These are phyloP conservation scores for Frankliniella fusca DNA, from an alignment of 2,888 invertebrate genomes.

Conservation along the genomic window DNA sequence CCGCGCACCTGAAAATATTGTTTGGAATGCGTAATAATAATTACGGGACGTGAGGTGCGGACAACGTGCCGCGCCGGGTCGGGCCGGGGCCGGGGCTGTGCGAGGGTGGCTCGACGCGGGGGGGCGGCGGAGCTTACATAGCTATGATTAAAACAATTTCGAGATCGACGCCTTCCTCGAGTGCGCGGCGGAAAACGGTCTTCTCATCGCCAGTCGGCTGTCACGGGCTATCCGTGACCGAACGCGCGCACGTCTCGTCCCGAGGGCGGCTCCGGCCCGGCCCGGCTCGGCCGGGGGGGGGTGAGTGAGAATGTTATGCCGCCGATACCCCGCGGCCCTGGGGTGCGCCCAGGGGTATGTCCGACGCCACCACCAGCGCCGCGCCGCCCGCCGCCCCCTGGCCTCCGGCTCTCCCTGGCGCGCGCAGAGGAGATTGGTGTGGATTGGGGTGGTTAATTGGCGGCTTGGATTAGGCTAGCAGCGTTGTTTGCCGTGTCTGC, in stretches of 20 bases:
- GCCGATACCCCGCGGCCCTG: background rate
- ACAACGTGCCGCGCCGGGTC: background rate
- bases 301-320: background rate
- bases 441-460: background rate
- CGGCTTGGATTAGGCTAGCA: background rate
- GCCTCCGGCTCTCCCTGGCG: background rate
- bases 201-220: background rate
- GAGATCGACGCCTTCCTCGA: background rate
- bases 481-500: background rate
- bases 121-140: background rate
- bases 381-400: background rate
- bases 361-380: background rate
- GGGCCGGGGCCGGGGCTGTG: too few relatives aligned
- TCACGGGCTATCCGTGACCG: too few relatives aligned
- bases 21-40: background rate
- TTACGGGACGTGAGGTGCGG: background rate
- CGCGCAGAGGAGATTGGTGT: background rate
- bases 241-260: too few relatives aligned
- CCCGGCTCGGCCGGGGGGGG: too few relatives aligned
- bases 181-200: background rate
- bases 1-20: constrained; percentile 1
- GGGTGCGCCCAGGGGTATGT: background rate
- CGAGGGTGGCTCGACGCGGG: background rate
- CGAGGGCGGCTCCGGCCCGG: too few relatives aligned
- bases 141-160: constrained; percentile 5